phyloP scores from a whole-genome alignment of 2,888 invertebrate species.

The Venusia cambrica region DNA sequence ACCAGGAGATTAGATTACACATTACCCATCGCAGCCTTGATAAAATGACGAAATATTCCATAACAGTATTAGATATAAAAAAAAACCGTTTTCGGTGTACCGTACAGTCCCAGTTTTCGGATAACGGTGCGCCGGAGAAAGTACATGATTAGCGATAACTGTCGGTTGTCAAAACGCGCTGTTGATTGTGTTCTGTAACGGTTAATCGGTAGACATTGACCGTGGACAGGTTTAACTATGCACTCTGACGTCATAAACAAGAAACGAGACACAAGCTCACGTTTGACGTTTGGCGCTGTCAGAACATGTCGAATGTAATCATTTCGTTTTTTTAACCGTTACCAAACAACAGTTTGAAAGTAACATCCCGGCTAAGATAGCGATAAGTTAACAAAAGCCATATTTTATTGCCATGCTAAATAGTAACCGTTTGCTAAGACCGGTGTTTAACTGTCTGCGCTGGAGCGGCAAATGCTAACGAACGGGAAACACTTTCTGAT shows the following conservation, averaged over 20 bases:
- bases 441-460: constrained; percentile 61
- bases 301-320: too few species aligned
- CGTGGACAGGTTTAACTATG: constrained; percentile 21
- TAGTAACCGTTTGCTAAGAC: constrained; percentile 50
- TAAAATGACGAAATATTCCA: constrained; percentile 71
- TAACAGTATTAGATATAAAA: constrained; percentile 75
- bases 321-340: too few species aligned
- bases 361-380: constrained; percentile 19
- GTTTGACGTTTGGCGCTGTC: too few species aligned
- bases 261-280: too few species aligned
- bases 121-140: constrained; percentile 66
- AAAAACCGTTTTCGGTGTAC: constrained; percentile 66
- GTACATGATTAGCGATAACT: constrained; percentile 74
- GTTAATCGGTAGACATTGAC: constrained; percentile 42
- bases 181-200: constrained; percentile 49
- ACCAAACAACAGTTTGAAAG: constrained; percentile 13
- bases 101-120: constrained; percentile 74
- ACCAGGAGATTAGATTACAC: constrained; percentile 16
- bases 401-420: constrained; percentile 33
- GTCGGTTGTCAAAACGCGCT: constrained; percentile 56
- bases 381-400: constrained; percentile 38
- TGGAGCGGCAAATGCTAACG: constrained; percentile 55
- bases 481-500: constrained; percentile 43
- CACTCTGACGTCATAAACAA: constrained; percentile 13
- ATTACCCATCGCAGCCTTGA: constrained; percentile 45